Evolutionary conservation across 2,888 invertebrate species (phyloP).

Genomic region (Abrostola triplasia): DNA sequence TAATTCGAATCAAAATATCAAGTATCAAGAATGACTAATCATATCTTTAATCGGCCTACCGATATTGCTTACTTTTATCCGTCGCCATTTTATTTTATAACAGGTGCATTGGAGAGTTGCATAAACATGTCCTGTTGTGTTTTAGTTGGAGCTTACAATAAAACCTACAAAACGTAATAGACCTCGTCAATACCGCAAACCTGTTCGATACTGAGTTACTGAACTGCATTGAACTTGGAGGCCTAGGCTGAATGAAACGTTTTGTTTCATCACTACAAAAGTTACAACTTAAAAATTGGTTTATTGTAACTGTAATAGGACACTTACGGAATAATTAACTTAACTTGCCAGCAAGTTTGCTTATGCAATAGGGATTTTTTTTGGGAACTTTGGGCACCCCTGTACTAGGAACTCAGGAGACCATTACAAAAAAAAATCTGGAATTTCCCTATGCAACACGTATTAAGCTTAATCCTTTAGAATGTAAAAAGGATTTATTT

Average conservation of each 20-base stretch:
- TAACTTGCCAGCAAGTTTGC: no score
- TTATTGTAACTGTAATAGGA: no score
- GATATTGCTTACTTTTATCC: slow-evolving; percentile 19
- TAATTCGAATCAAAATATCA: slow-evolving; percentile 40
- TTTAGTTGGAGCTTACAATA: slow-evolving; percentile 38
- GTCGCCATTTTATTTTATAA: slow-evolving; percentile 30
- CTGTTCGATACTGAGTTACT: slow-evolving; percentile 65
- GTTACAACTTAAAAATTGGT: background rate
- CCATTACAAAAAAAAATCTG: no score
- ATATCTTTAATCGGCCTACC: slow-evolving; percentile 14
- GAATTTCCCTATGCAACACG: no score
- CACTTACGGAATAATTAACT: no score
- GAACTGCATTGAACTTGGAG: slow-evolving; percentile 56
- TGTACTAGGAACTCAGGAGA: no score
- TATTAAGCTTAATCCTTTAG: no score
- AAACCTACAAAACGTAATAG: slow-evolving; percentile 51
- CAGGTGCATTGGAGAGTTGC: slow-evolving; percentile 44
- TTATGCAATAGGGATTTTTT: no score
- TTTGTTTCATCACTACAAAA: slow-evolving; percentile 8
- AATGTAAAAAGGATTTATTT: no score
- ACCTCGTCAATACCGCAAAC: slow-evolving; percentile 58
- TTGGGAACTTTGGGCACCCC: no score
- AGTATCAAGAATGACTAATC: slow-evolving; percentile 35
- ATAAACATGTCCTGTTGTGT: slow-evolving; percentile 35
- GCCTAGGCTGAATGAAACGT: slow-evolving; percentile 27